Percentiles rank a stretch among this genome's conserved stretches.
Evolutionary conservation across 2,797 vertebrate genomes (phyloP).

Genomic region (Philypnodon macrostomus): DNA sequence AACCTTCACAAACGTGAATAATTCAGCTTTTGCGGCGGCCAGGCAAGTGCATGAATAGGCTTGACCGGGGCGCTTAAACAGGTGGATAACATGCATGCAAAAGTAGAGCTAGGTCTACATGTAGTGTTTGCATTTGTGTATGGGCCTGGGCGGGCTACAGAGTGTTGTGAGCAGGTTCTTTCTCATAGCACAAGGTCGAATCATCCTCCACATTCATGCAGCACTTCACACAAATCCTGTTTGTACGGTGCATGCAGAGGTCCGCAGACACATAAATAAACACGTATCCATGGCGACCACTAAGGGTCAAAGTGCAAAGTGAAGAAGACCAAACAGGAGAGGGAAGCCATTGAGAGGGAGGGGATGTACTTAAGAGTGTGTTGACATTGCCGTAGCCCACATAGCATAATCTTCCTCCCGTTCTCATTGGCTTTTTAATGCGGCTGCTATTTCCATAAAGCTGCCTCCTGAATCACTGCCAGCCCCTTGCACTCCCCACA

Average conservation of each 20-base stretch:
- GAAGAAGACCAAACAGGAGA: conserved; percentile 40
- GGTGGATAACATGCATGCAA: conserved; percentile 34
- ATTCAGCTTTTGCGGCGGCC: conserved; percentile 64
- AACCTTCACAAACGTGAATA: conserved; percentile 66
- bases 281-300: conserved; percentile 12
- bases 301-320: conserved; percentile 33
- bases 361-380: conserved; percentile 68
- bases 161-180: conserved; percentile 40
- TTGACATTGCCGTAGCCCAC: conserved; percentile 68
- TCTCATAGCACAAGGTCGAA: conserved; percentile 52
- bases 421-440: conserved; percentile 72
- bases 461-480: conserved; percentile 71
- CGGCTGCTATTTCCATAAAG: conserved; percentile 72
- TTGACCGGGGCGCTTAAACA: conserved; percentile 42
- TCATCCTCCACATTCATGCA: conserved; percentile 22
- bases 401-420: conserved; percentile 67
- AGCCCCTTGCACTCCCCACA: conserved; percentile 53
- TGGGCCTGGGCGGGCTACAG: conserved; percentile 4
- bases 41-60: conserved; percentile 38
- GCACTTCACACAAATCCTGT: conserved; percentile 39
- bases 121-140: conserved; percentile 7
- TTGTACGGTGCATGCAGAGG: conserved; percentile 23
- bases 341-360: conserved; percentile 53
- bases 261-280: conserved; percentile 16
- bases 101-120: conserved; percentile 12